Evolutionary conservation across 2,888 invertebrate genomes (phyloP).

Genomic region (Lucinisca nassula): DNA sequence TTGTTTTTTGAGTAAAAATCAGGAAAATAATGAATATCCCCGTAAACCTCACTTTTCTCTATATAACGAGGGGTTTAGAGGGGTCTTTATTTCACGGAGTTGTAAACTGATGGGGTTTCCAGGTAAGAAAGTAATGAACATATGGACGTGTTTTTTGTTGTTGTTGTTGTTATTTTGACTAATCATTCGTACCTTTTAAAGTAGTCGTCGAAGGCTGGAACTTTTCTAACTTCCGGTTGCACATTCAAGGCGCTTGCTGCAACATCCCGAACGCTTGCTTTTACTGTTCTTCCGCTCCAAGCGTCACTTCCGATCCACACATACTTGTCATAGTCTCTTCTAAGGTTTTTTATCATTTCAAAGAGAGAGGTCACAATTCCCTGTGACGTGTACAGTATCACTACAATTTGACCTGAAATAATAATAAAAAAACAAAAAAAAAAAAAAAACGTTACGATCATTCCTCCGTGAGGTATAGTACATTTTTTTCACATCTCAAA

Average conservation of each 20-base stretch:
- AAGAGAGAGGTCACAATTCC: constrained; percentile 88
- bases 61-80: too few species aligned
- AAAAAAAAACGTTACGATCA: too few species aligned
- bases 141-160: too few species aligned
- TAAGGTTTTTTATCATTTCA: constrained; percentile 87
- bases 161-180: too few species aligned
- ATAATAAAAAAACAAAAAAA: neutral
- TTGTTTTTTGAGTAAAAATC: too few species aligned
- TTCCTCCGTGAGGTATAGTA: too few species aligned
- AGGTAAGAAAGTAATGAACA: too few species aligned
- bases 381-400: constrained; percentile 89
- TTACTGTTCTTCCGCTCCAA: constrained; percentile 88
- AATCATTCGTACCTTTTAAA: constrained; percentile 88
- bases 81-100: too few species aligned
- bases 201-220: constrained; percentile 89
- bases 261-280: constrained; percentile 84
- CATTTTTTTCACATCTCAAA: too few species aligned
- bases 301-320: constrained; percentile 90
- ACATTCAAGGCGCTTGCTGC: constrained; percentile 89
- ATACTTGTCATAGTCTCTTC: constrained; percentile 80
- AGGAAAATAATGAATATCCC: too few species aligned
- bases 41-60: too few species aligned
- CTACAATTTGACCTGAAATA: constrained; percentile 86
- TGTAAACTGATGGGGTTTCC: too few species aligned
- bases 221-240: constrained; percentile 88